These are phyloP conservation scores for Nephrotoma flavescens DNA, from an alignment of 2,888 invertebrate species.

Conservation along the genomic window DNA sequence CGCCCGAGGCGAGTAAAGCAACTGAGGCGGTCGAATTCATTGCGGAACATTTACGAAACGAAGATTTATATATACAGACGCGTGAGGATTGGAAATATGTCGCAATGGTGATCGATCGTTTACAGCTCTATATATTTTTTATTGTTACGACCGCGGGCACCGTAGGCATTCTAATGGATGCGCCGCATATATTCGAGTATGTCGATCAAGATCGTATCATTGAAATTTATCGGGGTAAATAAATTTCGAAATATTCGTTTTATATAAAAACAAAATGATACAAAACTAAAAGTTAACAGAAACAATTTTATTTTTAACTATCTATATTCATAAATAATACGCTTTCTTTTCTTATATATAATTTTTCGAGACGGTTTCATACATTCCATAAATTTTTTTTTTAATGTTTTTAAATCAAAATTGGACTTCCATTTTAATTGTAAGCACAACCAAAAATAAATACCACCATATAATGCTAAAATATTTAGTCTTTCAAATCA, in stretches of 20 bases:
- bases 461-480: not conserved
- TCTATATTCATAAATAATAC: not conserved
- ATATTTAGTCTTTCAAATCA: not conserved
- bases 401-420: not conserved
- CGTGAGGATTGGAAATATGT: conserved; percentile 99
- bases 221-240: conserved; percentile 87
- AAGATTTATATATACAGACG: conserved; percentile 98
- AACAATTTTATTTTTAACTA: not conserved
- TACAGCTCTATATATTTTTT: conserved; percentile 92
- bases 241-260: conserved; percentile 21
- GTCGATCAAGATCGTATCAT: conserved; percentile 94
- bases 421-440: not conserved
- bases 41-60: conserved; percentile 92
- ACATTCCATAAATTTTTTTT: too few species aligned
- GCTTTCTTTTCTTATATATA: not conserved
- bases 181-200: conserved; percentile 94
- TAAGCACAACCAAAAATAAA: not conserved
- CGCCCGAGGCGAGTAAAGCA: conserved; percentile 87
- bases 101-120: conserved; percentile 93
- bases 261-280: not conserved
- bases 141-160: conserved; percentile 92
- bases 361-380: not conserved
- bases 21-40: conserved; percentile 98
- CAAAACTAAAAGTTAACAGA: not conserved
- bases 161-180: conserved; percentile 91